A percentile compares a stretch with the other conserved stretches of the same genome.
Conservation (phyloP, 2,113 vertebrate species). For the Alosa alosa region DNA sequence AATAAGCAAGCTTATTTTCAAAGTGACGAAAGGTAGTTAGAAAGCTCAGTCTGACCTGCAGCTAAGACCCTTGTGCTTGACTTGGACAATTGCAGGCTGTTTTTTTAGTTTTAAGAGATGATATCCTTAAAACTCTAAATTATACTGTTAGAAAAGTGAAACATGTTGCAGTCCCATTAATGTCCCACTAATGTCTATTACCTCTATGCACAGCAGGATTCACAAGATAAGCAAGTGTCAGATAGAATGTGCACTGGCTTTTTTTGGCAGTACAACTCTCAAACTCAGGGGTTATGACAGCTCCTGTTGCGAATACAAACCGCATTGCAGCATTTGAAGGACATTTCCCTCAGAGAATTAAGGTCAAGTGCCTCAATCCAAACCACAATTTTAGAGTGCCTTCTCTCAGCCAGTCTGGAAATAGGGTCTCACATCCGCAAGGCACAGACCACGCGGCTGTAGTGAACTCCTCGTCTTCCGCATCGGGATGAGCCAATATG, state of each 20-base stretch:
- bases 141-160: background rate
- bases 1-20: background rate
- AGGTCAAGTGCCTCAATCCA: slow-evolving; percentile 6
- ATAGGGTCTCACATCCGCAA: background rate
- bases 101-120: background rate
- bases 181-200: background rate
- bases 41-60: background rate
- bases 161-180: background rate
- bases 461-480: background rate
- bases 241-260: background rate
- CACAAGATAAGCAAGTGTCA: background rate
- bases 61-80: background rate
- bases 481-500: background rate
- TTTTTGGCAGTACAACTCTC: background rate
- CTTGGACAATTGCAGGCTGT: background rate
- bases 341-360: slow-evolving; percentile 15
- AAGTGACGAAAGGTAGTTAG: background rate
- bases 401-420: background rate
- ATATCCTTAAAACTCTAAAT: background rate
- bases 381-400: background rate
- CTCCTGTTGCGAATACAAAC: background rate
- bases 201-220: background rate
- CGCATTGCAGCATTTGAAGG: slow-evolving; percentile 12
- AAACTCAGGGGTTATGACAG: background rate
- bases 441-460: background rate